Evolutionary conservation across 2,888 invertebrate genomes (phyloP), one percentile per base, ranked within the genome.

Genomic region (Amorpha juglandis): DNA sequence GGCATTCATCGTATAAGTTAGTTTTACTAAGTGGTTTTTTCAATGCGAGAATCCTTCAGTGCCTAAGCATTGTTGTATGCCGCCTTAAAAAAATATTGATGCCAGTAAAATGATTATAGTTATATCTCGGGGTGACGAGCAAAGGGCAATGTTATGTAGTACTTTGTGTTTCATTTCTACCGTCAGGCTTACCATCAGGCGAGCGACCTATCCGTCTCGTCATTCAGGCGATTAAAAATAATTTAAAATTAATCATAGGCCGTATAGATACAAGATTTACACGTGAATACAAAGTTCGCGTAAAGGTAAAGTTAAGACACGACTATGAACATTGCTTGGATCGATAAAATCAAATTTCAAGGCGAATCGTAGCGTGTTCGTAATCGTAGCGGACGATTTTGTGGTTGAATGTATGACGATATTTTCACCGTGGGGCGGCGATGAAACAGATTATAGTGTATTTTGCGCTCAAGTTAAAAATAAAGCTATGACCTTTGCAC

Each of bases 321-420:
- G 50, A 38, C 16, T n/a, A 38, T 52, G 12, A 52, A 63, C 52
- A 63, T 52, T 42, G 9, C 14, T 21, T 21, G 42, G 63, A 52
- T 74, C 76, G 74, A 80, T 77, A 74, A 75, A 76, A 80, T 76
- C 73, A 74, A 66, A 71, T 75, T 80, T 76, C 87, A 88, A 87
- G 89, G 89, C 75, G 69, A 84, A 83, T 77, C 71, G 71, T 89
- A 69, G 86, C 90, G 87, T 90, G 90, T 72, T 73, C n/a, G n/a
- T n/a, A n/a, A n/a, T n/a, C n/a, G n/a, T n/a, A n/a, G 74, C 79
- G 74, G 73, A 79, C 74, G 74, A 80, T 82, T 85, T 82, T 73
- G 76, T 76, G 74, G 79, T 75, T 75, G 75, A 79, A 79, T 75
- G 75, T 77, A 52, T 21, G 62, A 62, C 58, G 51, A 64, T 64